Evolutionary conservation across 2,797 vertebrate species (phyloP).

Genomic region (Gymnothorax javanicus): DNA sequence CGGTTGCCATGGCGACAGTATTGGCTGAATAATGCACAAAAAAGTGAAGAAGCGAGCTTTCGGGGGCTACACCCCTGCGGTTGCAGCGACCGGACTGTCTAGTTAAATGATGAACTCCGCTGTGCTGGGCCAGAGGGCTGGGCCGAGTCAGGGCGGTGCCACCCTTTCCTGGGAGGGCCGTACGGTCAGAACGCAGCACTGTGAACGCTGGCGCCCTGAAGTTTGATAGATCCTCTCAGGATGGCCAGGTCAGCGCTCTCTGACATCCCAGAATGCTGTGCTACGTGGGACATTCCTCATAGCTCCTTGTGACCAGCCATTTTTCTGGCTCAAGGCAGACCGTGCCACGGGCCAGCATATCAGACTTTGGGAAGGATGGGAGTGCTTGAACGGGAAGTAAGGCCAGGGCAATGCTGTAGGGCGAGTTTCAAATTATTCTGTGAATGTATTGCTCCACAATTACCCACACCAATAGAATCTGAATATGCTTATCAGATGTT

Average conservation of each 20-base stretch:
- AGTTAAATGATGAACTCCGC: slow-evolving; percentile 6
- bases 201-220: background rate
- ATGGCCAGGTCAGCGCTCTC: slow-evolving; percentile 5
- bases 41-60: too few species aligned
- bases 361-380: background rate
- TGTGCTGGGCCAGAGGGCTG: background rate
- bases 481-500: background rate
- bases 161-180: background rate
- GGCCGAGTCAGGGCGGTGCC: background rate
- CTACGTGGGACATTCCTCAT: background rate
- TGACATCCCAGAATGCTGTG: slow-evolving; percentile 2
- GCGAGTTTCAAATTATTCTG: background rate
- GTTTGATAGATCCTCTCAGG: background rate
- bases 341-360: background rate
- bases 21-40: too few species aligned
- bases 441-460: background rate
- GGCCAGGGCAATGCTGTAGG: background rate
- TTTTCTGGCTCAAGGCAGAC: background rate
- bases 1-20: too few species aligned
- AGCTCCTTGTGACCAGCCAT: background rate
- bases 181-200: background rate
- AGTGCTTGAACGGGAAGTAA: background rate
- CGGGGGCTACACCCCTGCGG: too few species aligned
- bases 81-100: background rate
- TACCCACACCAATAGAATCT: background rate